Evolutionary conservation across 2,888 invertebrate species (phyloP), one percentile per base, ranked within the genome.

Genomic region (Folsomia manolachei): DNA sequence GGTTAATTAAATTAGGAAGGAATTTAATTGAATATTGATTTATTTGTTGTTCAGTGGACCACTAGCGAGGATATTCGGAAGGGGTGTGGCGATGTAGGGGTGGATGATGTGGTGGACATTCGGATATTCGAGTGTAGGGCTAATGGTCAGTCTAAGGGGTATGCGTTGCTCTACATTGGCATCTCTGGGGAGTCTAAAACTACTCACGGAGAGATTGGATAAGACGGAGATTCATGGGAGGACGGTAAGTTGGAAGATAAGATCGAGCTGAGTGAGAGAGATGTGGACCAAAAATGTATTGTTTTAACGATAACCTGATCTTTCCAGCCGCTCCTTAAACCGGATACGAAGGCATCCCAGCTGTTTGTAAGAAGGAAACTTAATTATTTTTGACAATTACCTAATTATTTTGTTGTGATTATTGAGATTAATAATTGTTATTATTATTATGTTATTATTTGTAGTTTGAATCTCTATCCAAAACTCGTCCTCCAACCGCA

Each of bases 51-150:
- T n/a, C 86, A 95, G 97, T 97, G 97, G 97, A 97, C 96, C 70
- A 97, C 95, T 78, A 97, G 96, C 86, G 94, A 94, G 86, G 96
- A 97, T 83, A 91, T 98, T 79, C 90, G 92, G 64, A 94, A 95
- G 86, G 91, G 92, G 19, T 88, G 97, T 75, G 89, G 89, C 68
- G 90, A 91, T 80, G 87, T 94, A 81, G 97, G 97, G 66, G 92
- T 97, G 9, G 88, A 88, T 70, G 98, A 99, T 86, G 91, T 99
- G 82, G 89, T 95, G 82, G 99, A 99, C 84, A 95, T 99, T 61
- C 98, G 97, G 86, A 99, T 99, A 86, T 97, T 97, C 86, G 98
- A 99, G 85, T 99, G 99, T 86, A 90, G 98, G 82, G 92, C 95
- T 51, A 97, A 97, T 87, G 97, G 97, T 26, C 97, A 97, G 85